phyloP scores from a whole-genome alignment of 2,888 invertebrate genomes.

The Pemphredon lugubris region DNA sequence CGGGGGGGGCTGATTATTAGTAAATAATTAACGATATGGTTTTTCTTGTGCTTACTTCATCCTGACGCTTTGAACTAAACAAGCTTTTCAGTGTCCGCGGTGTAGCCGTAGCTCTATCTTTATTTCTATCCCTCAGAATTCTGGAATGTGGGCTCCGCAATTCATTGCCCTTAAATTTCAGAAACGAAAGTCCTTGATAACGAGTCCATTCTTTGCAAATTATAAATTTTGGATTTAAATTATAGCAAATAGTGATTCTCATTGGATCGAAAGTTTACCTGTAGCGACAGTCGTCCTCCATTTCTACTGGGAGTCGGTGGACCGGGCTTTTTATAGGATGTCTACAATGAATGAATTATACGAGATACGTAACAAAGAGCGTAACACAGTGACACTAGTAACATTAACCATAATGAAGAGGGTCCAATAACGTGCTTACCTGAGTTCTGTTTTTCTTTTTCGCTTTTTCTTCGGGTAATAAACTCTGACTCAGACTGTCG shows the following conservation, averaged over 20 bases:
- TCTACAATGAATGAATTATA: conserved; percentile 80
- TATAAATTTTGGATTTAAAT: no score
- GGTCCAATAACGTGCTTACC: conserved; percentile 65
- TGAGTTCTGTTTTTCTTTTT: conserved; percentile 76
- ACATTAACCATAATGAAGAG: no score
- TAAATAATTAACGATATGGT: no score
- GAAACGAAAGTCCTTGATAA: no score
- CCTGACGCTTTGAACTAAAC: conserved; percentile 69
- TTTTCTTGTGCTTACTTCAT: conserved; percentile 71
- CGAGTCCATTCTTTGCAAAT: no score
- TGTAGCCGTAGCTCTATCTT: conserved; percentile 71
- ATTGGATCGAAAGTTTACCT: conserved; percentile 80
- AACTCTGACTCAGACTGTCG: conserved; percentile 79
- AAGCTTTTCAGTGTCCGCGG: conserved; percentile 74
- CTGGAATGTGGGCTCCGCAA: conserved; percentile 71
- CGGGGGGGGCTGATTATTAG: no score
- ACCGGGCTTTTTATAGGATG: conserved; percentile 91
- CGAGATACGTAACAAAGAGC: conserved; percentile 7
- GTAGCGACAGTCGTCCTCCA: conserved; percentile 88
- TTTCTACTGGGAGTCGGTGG: conserved; percentile 94
- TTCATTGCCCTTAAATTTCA: conserved; percentile 77
- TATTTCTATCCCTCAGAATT: conserved; percentile 73
- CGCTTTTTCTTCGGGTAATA: conserved; percentile 78
- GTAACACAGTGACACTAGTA: no score
- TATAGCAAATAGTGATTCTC: no score